These are phyloP conservation scores for Tenthredo livida DNA, from an alignment of 2,888 invertebrate genomes.

Conservation along the genomic window DNA sequence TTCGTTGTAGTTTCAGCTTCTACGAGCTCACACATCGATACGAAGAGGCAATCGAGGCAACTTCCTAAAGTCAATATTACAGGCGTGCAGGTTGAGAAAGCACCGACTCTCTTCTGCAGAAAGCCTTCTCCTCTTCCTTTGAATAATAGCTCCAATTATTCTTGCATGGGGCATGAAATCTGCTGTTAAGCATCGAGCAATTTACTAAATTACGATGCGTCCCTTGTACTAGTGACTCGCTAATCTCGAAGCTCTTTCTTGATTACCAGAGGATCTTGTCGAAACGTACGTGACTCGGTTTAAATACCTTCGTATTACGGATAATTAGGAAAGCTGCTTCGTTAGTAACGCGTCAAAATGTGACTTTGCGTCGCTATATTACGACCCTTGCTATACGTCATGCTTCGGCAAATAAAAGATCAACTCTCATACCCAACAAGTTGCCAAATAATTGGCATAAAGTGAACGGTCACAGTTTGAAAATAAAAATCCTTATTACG, in stretches of 20 bases:
- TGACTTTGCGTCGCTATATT: not conserved
- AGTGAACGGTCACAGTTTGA: not conserved
- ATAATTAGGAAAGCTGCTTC: constrained; percentile 30
- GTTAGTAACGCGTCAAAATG: constrained; percentile 34
- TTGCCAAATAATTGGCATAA: not conserved
- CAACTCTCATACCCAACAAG: not conserved
- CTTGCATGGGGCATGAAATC: not conserved
- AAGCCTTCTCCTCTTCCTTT: not conserved
- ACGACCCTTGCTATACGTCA: no score
- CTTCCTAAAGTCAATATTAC: not conserved
- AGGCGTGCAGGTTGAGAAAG: not conserved
- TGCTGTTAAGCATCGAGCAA: not conserved
- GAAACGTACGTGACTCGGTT: constrained; percentile 24
- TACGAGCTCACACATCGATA: not conserved
- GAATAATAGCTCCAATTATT: constrained; percentile 15
- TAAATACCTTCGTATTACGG: not conserved
- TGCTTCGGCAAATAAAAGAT: constrained; percentile 14
- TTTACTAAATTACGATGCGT: constrained; percentile 15
- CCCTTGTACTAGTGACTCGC: constrained; percentile 13
- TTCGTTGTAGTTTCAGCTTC: not conserved
- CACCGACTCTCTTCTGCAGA: not conserved
- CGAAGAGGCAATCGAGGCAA: not conserved
- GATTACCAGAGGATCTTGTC: constrained; percentile 16
- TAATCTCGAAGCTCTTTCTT: constrained; percentile 21
- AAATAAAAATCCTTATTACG: not conserved